Base-by-base conservation (phyloP, 2,888 invertebrate species). In the Amblyteles armatorius region DNA sequence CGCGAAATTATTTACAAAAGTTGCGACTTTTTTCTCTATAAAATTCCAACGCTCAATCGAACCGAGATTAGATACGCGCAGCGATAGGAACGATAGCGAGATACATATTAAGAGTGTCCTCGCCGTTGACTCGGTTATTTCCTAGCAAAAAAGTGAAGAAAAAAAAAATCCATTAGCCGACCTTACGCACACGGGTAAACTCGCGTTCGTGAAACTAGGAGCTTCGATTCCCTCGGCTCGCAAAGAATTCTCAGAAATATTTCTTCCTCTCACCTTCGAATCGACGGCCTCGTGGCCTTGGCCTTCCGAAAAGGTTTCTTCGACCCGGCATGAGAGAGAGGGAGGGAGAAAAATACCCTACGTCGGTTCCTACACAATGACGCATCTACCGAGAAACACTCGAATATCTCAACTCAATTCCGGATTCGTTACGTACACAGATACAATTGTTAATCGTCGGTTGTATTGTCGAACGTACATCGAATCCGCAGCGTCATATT, bases 221-320 rank as follows among this genome's bases (percentile, higher is more conserved):
- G 19, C 13, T 48, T 48, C 13, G 76, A 76, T 63, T 65, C 63
- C 48, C 74, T 68, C 78, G 29, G n/a, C 33, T 33, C 63, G 63
- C 44, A 7, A 71, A 57, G 44, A 60, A 57, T 85, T 82, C 85
- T 72, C 77, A 76, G 85, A 85, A 82, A 73, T 63, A 60, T 81
- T 74, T 63, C 67, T 44, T 71, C 52, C 65, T 69, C 74, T 77
- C 72, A 72, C 71, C 67, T 79, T 77, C 74, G 63, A 74, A 73
- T 68, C 78, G 69, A 50, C 48, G 48, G 48, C 48, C 48, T n/a
- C 40, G 71, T 71, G 79, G 72, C 85, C 85, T 85, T 85, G 85
- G 85, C 85, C 85, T 85, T 85, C 76, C 76, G 33, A 84, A 79
- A 80, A 77, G 68, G 68, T 69, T 72, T 77, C 79, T 55, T 82